Percentiles rank a stretch among this genome's conserved stretches.
Evolutionary conservation across 53 echinoderm and acorn worm species (phyloP).

Genomic region (Henricia sp.): DNA sequence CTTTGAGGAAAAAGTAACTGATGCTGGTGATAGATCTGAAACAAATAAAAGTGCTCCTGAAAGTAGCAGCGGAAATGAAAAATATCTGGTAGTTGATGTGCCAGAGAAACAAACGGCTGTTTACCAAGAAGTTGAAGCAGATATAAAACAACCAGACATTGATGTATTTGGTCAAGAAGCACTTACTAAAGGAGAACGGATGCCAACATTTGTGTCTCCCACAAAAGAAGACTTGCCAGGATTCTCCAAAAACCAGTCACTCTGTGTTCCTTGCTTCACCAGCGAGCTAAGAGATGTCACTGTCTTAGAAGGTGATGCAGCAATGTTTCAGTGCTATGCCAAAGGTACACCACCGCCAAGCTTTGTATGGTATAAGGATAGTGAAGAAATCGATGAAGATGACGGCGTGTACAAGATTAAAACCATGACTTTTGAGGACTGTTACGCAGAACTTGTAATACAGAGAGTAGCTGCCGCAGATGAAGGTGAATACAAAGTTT

Average conservation of each 20-base stretch:
- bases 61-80: not conserved
- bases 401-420: slow-evolving; percentile 56
- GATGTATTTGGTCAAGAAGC: slow-evolving; percentile 9
- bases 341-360: slow-evolving; percentile 74
- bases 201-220: slow-evolving; percentile 48
- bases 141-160: not conserved
- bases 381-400: slow-evolving; percentile 58
- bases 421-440: slow-evolving; percentile 69
- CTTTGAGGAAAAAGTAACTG: slow-evolving; percentile 21
- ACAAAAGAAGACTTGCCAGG: slow-evolving; percentile 35
- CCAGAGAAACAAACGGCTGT: not conserved
- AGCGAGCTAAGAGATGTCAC: slow-evolving; percentile 68
- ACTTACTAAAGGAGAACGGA: slow-evolving; percentile 24
- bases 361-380: slow-evolving; percentile 90
- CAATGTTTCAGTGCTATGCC: slow-evolving; percentile 80
- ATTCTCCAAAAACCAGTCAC: slow-evolving; percentile 63
- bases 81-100: not conserved
- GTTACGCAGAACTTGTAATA: slow-evolving; percentile 78
- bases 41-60: not conserved
- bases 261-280: slow-evolving; percentile 68
- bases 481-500: slow-evolving; percentile 78
- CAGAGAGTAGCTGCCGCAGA: slow-evolving; percentile 64
- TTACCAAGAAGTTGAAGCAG: not conserved
- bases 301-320: slow-evolving; percentile 82
- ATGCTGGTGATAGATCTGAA: not conserved